These are phyloP conservation scores for Eremophila alpestris DNA, from an alignment of 2,797 vertebrate genomes.

Conservation along the genomic window DNA sequence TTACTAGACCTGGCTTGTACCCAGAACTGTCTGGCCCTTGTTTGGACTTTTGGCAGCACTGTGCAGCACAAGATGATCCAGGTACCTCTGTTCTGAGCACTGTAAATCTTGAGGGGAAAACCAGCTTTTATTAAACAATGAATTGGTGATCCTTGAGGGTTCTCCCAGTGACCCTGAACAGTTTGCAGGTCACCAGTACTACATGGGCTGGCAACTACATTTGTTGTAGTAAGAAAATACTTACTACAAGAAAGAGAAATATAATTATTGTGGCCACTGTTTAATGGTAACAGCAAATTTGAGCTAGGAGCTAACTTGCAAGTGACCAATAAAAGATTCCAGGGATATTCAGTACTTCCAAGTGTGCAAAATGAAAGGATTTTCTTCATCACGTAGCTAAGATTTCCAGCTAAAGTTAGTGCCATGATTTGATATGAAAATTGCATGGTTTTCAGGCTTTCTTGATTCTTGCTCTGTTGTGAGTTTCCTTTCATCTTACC, in stretches of 20 bases:
- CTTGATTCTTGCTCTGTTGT: not conserved
- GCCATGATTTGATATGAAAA: not conserved
- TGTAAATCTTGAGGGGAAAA: not conserved
- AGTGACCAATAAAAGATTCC: not conserved
- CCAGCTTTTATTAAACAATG: accelerated
- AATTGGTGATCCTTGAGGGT: not conserved
- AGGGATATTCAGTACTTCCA: not conserved
- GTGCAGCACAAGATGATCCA: not conserved
- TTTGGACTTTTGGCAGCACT: not conserved
- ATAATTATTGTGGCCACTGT: not conserved
- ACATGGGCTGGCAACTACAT: not conserved
- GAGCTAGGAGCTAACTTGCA: not conserved
- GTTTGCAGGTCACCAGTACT: not conserved
- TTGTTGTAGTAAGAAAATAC: not conserved
- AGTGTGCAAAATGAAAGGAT: not conserved
- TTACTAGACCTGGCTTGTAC: not conserved
- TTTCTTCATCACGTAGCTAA: not conserved
- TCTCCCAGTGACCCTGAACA: not conserved
- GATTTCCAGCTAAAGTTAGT: not conserved
- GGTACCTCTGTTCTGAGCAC: not conserved
- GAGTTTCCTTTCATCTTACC: not conserved
- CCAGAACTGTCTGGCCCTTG: not conserved
- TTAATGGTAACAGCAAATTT: not conserved
- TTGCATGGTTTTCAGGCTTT: not conserved
- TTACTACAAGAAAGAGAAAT: not conserved